A percentile compares a stretch with the other conserved stretches of the same genome.
Evolutionary conservation across 2,113 vertebrate species (phyloP).

Genomic region (Panthera tigris): DNA sequence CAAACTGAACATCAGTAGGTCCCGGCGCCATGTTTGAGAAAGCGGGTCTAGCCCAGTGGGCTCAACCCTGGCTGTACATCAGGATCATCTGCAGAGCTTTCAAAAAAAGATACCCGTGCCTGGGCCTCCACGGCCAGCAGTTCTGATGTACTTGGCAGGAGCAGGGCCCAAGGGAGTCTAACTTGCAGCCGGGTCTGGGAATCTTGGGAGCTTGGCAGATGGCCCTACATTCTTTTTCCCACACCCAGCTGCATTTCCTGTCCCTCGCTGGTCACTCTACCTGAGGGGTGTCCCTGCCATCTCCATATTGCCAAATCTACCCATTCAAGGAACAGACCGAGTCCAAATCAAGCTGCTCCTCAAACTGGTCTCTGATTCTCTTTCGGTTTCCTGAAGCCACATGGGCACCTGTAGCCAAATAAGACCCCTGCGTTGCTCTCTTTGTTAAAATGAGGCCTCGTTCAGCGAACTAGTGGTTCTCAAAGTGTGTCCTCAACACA

Average conservation of each 20-base stretch:
- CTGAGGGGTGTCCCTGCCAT: neutral
- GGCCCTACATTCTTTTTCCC: neutral
- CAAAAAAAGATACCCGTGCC: neutral
- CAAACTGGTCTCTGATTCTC: neutral
- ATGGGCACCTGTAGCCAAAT: neutral
- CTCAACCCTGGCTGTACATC: neutral
- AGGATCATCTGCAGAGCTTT: neutral
- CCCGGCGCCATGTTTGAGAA: neutral
- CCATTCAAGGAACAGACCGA: neutral
- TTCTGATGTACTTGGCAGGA: neutral
- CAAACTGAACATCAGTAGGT: neutral
- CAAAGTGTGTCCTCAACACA: neutral
- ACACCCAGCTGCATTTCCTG: neutral
- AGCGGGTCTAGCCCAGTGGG: neutral
- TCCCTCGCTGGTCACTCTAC: neutral
- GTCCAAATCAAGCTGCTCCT: neutral
- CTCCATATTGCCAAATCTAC: neutral
- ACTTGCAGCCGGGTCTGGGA: neutral
- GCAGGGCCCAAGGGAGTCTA: neutral
- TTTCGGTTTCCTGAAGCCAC: neutral
- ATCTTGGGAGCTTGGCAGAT: neutral
- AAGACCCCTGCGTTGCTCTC: neutral
- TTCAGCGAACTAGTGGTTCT: neutral
- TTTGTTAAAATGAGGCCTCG: neutral
- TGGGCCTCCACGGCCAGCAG: neutral